A percentile compares a stretch with the other conserved stretches of the same genome.
phyloP scores from a whole-genome alignment of 1,140 invertebrate species.

The Drosophila sp. region DNA sequence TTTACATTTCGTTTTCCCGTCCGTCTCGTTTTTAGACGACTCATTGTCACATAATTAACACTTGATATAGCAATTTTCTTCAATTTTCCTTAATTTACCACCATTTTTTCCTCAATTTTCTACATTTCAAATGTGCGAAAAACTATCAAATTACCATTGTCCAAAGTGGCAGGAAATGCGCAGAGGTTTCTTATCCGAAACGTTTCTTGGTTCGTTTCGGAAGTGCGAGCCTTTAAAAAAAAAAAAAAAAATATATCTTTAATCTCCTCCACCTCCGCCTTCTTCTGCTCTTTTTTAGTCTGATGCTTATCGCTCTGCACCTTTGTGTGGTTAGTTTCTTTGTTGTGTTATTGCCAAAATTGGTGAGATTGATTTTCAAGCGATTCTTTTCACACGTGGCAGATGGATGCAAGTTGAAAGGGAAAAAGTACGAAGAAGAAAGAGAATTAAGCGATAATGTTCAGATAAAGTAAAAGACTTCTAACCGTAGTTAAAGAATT shows the following conservation, averaged over 20 bases:
- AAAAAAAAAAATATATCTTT: slow-evolving; percentile 52
- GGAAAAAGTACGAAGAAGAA: neutral
- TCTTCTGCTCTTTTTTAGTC: neutral
- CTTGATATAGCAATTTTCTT: slow-evolving; percentile 71
- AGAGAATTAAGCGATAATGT: neutral
- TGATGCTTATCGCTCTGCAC: slow-evolving; percentile 33
- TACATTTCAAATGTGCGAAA: slow-evolving; percentile 67
- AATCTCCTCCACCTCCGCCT: neutral
- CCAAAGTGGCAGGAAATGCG: slow-evolving; percentile 70
- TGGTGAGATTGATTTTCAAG: slow-evolving; percentile 64
- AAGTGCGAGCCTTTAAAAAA: slow-evolving; percentile 57
- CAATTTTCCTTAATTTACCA: slow-evolving; percentile 34
- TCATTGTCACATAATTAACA: slow-evolving; percentile 83
- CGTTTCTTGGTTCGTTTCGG: slow-evolving; percentile 41
- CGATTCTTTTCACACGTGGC: slow-evolving; percentile 47
- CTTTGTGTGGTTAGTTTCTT: slow-evolving; percentile 28
- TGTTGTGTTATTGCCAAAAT: slow-evolving; percentile 43
- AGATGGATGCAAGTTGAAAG: slow-evolving; percentile 20
- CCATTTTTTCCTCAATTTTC: neutral
- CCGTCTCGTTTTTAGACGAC: slow-evolving; percentile 43
- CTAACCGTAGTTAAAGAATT: too few species aligned
- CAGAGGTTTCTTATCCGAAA: slow-evolving; percentile 17
- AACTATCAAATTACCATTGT: slow-evolving; percentile 72
- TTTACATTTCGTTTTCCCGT: slow-evolving; percentile 10
- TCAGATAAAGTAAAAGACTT: neutral